Evolutionary conservation across 2,888 invertebrate genomes (phyloP).

Genomic region (Pegoplata infirma): DNA sequence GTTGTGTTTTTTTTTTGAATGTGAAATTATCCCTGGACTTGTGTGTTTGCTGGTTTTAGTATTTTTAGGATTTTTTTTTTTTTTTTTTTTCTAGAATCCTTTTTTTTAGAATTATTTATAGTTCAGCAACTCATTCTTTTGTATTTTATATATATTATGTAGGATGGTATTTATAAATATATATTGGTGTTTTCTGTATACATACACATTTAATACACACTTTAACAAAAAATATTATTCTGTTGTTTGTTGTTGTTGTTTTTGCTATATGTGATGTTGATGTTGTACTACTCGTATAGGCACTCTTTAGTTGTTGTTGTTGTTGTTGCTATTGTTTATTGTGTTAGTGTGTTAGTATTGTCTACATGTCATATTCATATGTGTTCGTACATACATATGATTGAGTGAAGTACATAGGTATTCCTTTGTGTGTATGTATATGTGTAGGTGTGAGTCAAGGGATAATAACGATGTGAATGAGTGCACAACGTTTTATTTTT

Average conservation of each 20-base stretch:
- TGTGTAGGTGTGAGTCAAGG: slow-evolving; percentile 15
- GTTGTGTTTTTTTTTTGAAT: background rate
- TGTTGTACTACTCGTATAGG: slow-evolving; percentile 13
- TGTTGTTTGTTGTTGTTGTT: slow-evolving; percentile 27
- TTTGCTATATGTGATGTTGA: slow-evolving; percentile 36
- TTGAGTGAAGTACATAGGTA: too few relatives aligned
- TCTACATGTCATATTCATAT: background rate
- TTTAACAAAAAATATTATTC: background rate
- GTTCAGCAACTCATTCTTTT: background rate
- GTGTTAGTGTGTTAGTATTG: slow-evolving; percentile 16
- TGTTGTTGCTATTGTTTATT: slow-evolving; percentile 49
- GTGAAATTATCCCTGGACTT: background rate
- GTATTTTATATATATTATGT: background rate
- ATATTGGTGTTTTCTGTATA: background rate
- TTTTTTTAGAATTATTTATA: slow-evolving; percentile 8
- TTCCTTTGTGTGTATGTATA: slow-evolving; percentile 21
- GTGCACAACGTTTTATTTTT: slow-evolving; percentile 2
- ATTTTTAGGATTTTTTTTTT: background rate
- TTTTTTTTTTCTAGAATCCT: slow-evolving; percentile 1
- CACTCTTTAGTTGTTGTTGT: slow-evolving; percentile 34
- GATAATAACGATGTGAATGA: background rate
- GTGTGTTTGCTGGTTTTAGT: background rate
- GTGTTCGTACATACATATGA: background rate
- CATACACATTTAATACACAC: background rate
- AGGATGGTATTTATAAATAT: too few relatives aligned